phyloP scores from a whole-genome alignment of 2,113 vertebrate species.

The Pseudolaguvia tuberculata region DNA sequence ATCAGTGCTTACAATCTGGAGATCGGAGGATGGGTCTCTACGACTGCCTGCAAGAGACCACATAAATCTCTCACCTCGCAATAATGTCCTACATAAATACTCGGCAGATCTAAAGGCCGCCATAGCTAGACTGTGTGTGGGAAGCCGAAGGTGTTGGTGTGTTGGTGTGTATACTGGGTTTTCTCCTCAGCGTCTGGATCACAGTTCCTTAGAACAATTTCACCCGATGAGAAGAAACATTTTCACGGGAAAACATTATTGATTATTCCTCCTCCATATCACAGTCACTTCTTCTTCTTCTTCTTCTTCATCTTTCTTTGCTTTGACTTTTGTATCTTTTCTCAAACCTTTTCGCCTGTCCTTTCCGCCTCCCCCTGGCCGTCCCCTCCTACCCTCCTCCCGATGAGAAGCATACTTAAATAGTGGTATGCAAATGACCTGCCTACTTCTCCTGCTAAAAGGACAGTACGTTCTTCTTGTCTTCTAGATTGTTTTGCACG shows the following conservation, averaged over 20 bases:
- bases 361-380: no score
- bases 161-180: background rate
- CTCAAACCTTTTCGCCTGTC: constrained; percentile 14
- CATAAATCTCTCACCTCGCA: background rate
- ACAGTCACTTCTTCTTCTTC: constrained; percentile 12
- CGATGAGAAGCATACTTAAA: constrained; percentile 30
- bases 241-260: constrained; percentile 7
- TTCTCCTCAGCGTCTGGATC: background rate
- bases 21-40: background rate
- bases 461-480: background rate
- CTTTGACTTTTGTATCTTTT: constrained; percentile 5
- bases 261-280: constrained; percentile 42
- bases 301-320: background rate
- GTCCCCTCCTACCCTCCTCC: no score
- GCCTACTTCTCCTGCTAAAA: constrained; percentile 26
- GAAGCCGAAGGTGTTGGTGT: background rate
- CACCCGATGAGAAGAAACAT: background rate
- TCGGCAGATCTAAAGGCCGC: background rate
- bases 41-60: background rate
- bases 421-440: constrained; percentile 12
- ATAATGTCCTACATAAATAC: background rate
- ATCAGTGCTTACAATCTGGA: background rate
- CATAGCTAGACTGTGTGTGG: constrained; percentile 6
- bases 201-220: constrained; percentile 10
- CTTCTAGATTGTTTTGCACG: background rate